These are phyloP conservation scores for Halcyon malimbica DNA, from an alignment of 2,113 vertebrate species.

Conservation along the genomic window DNA sequence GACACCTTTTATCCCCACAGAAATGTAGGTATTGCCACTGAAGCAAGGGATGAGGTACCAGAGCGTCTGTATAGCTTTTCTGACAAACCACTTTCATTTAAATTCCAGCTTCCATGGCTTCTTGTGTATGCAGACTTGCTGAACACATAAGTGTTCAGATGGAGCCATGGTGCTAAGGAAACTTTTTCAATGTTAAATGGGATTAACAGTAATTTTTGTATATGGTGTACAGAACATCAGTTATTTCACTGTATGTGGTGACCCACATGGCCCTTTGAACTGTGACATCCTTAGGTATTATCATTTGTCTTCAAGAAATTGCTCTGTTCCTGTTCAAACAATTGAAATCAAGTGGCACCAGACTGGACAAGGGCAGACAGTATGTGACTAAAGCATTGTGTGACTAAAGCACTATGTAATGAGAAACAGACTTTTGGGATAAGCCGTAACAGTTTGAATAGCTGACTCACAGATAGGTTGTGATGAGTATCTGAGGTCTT, in stretches of 20 bases:
- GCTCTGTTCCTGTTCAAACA: slow-evolving; percentile 14
- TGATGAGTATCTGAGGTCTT: neutral
- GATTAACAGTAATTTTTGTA: neutral
- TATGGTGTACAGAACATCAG: neutral
- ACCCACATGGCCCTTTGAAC: neutral
- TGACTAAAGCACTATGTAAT: slow-evolving; percentile 4
- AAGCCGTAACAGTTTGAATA: neutral
- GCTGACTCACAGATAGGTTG: neutral
- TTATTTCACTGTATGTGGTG: neutral
- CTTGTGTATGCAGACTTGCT: neutral
- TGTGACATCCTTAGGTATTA: neutral
- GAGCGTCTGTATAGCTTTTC: neutral
- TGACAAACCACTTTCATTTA: neutral
- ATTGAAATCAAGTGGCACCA: slow-evolving; percentile 14
- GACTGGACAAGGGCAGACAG: slow-evolving; percentile 23
- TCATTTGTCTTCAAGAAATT: slow-evolving; percentile 16
- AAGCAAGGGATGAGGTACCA: neutral
- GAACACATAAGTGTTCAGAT: neutral
- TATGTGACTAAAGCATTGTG: slow-evolving; percentile 10
- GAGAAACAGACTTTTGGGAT: slow-evolving; percentile 13
- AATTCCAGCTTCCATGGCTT: neutral
- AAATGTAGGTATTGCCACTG: neutral
- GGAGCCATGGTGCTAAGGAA: neutral
- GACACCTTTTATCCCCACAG: neutral
- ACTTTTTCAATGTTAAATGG: accelerated